Evolutionary conservation across 2,888 invertebrate genomes (phyloP), one percentile per base, ranked within the genome.

Genomic region (Epsilonema sp.): DNA sequence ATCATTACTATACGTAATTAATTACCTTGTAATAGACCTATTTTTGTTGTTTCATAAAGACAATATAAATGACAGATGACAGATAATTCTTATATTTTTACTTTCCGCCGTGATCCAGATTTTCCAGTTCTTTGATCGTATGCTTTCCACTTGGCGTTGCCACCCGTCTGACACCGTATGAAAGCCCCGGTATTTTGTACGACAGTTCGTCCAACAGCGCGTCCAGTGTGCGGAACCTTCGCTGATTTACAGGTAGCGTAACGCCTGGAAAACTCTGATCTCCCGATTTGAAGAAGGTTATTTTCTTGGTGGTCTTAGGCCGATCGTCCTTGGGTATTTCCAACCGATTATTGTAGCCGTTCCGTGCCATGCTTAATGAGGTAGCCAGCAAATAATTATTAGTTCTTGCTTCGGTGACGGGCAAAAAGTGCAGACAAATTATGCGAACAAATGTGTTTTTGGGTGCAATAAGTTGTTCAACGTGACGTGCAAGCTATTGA

Each of bases 121-220:
- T 53, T 16, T 62, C 63, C 16, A 65, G 49, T 26, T 51, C 55
- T 16, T 52, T 49, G 20, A 67, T 49, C 25, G 49, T 47, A 41
- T 62, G 53, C n/a, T 55, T 51, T 2, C 65, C 66, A 23, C 53
- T 45, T 1, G 66, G 64, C 5, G 67, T 67, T 48, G 54, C 60
- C 26, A 67, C 60, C 42, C 58, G 56, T 19, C 66, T 54, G 1
- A 65, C 65, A 37, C 66, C 66, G 52, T 57, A 61, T 16, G 61
- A 56, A 43, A 67, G 52, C 3, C 52, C 57, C 26, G 56, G 59
- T 37, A 66, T 58, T 46, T 56, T 56, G 21, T 45, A 46, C n/a
- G 63, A 58, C 19, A 67, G 53, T 45, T 65, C 65, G 45, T 47
- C 47, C 37, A 54, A 40, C 16, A 67, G 53, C 3, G 58, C 54